Base-by-base conservation (phyloP, 2,888 invertebrate species). In the Archaeoteleia sp. region DNA sequence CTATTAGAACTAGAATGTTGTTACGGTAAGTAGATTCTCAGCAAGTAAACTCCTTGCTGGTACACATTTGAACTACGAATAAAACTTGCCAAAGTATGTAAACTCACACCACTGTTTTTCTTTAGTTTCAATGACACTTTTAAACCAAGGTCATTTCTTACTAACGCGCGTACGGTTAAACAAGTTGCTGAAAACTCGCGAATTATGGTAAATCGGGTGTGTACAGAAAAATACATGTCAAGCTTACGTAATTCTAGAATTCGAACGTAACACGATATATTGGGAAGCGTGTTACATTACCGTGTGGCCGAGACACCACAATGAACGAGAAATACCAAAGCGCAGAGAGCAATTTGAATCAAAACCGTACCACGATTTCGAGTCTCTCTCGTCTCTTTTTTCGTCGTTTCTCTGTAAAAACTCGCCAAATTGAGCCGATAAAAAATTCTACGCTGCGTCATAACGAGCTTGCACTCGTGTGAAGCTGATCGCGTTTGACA, bases 401-500 rank as follows among this genome's bases (percentile, higher is more conserved):
- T 67, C 61, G 65, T 30, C 51, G 45, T 65, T 70, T 70, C n/a
- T n/a, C 72, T 70, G 53, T 62, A 67, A 67, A 77, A 77, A 61
- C 58, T 62, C 67, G 53, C 69, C 54, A 70, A 74, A 71, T 69
- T 55, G 53, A 39, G 54, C 55, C 43, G 61, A 68, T 67, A 68
- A 71, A 74, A 68, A 61, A 75, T 69, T 67, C 69, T 74, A 60
- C 55, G 42, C 54, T 27, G 42, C 42, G 17, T 35, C 65, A 72
- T 73, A 72, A 67, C 68, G 71, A 70, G 67, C 63, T 66, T 49
- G 32, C 53, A 48, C 53, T 57, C 67, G 12, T 15, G 45, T 76
- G 76, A 79, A 73, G 73, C 51, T 80, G 78, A 82, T 79, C 75
- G 73, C 77, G 72, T 73, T 74, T 79, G 82, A 82, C 82, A 82